A percentile compares a stretch with the other conserved stretches of the same genome.
Conservation (phyloP, 2,888 invertebrate species). For the Limulus polyphemus region DNA sequence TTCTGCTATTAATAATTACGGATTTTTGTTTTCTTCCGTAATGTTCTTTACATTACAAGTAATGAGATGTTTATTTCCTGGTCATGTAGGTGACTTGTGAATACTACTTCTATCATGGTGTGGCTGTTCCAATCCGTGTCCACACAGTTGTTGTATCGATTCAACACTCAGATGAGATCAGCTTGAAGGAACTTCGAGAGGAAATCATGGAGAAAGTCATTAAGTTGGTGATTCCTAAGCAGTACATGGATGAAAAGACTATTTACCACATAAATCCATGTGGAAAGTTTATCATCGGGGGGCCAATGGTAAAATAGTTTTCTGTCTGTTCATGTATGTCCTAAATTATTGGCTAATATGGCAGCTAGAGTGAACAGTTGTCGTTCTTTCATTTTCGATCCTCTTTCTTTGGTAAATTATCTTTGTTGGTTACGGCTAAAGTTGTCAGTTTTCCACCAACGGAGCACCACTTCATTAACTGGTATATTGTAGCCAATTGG, state of each 20-base stretch:
- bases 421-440: too few relatives aligned
- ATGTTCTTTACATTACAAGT: too few relatives aligned
- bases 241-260: slow-evolving; percentile 41
- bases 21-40: too few relatives aligned
- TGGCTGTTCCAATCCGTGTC: slow-evolving; percentile 42
- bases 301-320: slow-evolving; percentile 35
- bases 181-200: slow-evolving; percentile 35
- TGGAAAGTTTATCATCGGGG: slow-evolving; percentile 44
- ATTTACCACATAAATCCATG: slow-evolving; percentile 45
- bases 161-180: slow-evolving; percentile 43
- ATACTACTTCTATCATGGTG: slow-evolving; percentile 41
- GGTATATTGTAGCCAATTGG: too few relatives aligned
- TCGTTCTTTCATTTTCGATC: too few relatives aligned
- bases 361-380: too few relatives aligned
- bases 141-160: slow-evolving; percentile 45
- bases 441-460: too few relatives aligned
- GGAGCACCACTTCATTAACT: too few relatives aligned
- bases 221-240: slow-evolving; percentile 40
- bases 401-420: too few relatives aligned
- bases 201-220: slow-evolving; percentile 42
- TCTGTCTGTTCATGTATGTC: too few relatives aligned
- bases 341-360: too few relatives aligned
- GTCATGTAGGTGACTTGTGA: slow-evolving; percentile 40
- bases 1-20: too few relatives aligned
- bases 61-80: background rate